Base-by-base conservation (phyloP, 2,797 vertebrate genomes). In the Crocodylus rhombifer region DNA sequence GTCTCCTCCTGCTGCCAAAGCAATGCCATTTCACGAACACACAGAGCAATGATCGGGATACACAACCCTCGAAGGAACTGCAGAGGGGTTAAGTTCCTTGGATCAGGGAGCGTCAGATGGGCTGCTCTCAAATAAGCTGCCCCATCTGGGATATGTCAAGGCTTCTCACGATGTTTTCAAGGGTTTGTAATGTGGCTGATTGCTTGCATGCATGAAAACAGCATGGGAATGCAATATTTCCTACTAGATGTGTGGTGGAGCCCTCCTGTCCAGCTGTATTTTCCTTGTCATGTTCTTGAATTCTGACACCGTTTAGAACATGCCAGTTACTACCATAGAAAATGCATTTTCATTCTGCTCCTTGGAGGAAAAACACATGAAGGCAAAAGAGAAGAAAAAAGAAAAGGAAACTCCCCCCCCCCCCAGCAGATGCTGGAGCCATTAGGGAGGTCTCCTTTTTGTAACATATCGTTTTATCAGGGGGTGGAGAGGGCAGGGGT, bases 241-340 rank as follows among this genome's bases (percentile, higher is more conserved):
- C 97, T 96, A 94, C 95, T 93, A 21, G 88, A 97, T 97, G 95
- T 97, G 96, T 96, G 97, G 97, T 97, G 95, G 90, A 97, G 96
- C 91, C 97, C 95, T 97, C 95, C 95, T 87, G 94, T 95, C 95
- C 96, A 97, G 95, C 96, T 97, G 97, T 97, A 97, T 97, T 96
- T 97, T 97, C 95, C 96, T 97, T 97, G 96, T 97, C 95, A 97
- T 95, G 96, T 97, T 97, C 96, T 90, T 97, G 96, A 96, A 97
- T 97, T 97, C 95, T 95, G 95, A 97, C 95, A 97, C 97, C 94
- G 82, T 80, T 97, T 92, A 88, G 92, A 96, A 96, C 94, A 96
- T 82, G 96, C 94, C 87, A 87, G 96, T 95, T 95, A 89, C 87
- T 94, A 93, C 94, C 75, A 80, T 91, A 96, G 96, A 97, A 97